Evolutionary conservation across 2,797 vertebrate species (phyloP), one percentile per base, ranked within the genome.

Genomic region (Sebastes hopkinsi): DNA sequence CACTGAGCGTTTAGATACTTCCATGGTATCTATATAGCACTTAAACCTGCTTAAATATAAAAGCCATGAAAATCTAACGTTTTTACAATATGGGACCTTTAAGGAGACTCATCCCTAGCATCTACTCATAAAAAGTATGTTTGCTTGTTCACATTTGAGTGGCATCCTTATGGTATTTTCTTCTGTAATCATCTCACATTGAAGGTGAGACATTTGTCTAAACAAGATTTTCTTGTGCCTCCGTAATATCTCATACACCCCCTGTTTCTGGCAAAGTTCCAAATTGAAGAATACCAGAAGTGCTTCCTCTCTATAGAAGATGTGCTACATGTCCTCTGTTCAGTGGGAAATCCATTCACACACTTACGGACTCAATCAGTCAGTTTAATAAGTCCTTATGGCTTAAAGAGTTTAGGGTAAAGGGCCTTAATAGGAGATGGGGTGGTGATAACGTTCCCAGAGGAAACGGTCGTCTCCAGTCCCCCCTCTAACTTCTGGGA

Each of bases 381-480:
- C 65, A 78, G 52, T 85, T 46, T 20, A 46, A 46, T 20, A 16
- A 67, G 38, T 75, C 14, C 34, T 93, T 79, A 94, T 25, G 89
- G 77, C 82, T 94, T 95, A 73, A 94, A 94, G 36, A 93, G 82
- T 86, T 95, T 96, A 2, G 95, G 95, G 69, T 93, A 90, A 75
- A 94, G 23, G 73, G 92, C 88, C 82, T 95, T 95, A 29, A 96
- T 80, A 1, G 95, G 91, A 6, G 94, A 93, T 1, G 95, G 94
- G 1, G 91, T 92, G 27, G 91, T 92, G 77, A 91, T 68, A 1
- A 87, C 81, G 65, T 96, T 96, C 22, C 96, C 95, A 0, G 96
- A 95, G 1, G 96, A 97, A 56, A 96, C 88, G 5, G 95, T 97
- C 1, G 94, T 96, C 75, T 97, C 96, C 25, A 87, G 65, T 5